Base-by-base conservation (phyloP, 1,140 invertebrate genomes). In the Metaphire vulgaris region DNA sequence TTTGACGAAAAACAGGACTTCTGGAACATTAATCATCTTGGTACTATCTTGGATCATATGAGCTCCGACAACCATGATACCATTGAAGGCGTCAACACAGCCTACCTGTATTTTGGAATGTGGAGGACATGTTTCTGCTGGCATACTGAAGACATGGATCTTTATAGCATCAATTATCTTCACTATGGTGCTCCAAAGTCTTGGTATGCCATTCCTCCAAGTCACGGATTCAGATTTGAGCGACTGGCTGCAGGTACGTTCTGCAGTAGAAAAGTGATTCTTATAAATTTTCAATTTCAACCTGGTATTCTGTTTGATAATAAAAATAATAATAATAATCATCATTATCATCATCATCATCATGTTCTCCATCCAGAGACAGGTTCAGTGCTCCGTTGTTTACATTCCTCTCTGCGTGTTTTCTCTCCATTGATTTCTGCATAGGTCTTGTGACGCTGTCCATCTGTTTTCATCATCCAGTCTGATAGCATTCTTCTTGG, bases 51-150 rank as follows among this genome's bases (percentile, higher is more conserved):
- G 0, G 95, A 98, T 86, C 91, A 91, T 79, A 92, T 97, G 0
- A 94, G 94, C 83, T 91, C 93, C 79, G 94, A 97, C 83, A 96
- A 97, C 86, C 93, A 93, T 0, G 94, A 96, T 67, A 92, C 92
- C 78, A 98, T 99, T 65, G 93, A 95, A 81, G 67, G 67, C n/a
- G 98, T 99, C 0, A 99, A 99, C 84, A 99, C 97, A 0, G 95
- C 97, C 0, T 99, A 99, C 87, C 86, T 99, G 0, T 99, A 99
- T 85, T 99, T 99, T 88, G 98, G 98, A 16, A 99, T 99, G 96
- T 99, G 96, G 96, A 99, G 99, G 86, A 98, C 96, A 0, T 97
- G 95, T 0, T 99, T 99, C 87, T 94, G 96, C 0, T 99, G 97
- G 97, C 97, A 99, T 82, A 98, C 96, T 0, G 98, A 99, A 87